Percentiles rank a stretch among this genome's conserved stretches.
Evolutionary conservation across 2,797 vertebrate species (phyloP).

Genomic region (Manis pentadactyla): DNA sequence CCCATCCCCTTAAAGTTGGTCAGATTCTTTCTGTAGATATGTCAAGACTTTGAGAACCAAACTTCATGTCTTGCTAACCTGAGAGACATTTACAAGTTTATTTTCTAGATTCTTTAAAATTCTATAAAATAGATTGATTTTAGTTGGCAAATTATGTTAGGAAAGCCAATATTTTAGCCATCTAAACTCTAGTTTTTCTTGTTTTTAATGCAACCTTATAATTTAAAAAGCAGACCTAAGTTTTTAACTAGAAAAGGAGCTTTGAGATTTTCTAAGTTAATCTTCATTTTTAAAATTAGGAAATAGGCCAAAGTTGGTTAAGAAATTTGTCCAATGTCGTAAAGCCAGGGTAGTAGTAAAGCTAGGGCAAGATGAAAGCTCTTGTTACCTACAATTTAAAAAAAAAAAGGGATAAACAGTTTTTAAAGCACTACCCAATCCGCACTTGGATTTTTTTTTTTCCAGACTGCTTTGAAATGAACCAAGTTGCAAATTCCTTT

Average conservation of each 20-base stretch:
- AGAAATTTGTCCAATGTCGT: slow-evolving; percentile 37
- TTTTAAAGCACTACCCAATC: slow-evolving; percentile 70
- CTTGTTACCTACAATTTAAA: slow-evolving; percentile 49
- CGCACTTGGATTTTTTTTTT: slow-evolving; percentile 74
- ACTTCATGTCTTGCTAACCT: background rate
- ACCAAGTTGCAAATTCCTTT: slow-evolving; percentile 81
- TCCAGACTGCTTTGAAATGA: slow-evolving; percentile 84
- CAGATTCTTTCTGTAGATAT: background rate
- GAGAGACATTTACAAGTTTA: slow-evolving; percentile 36
- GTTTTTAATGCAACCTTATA: background rate
- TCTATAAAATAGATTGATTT: background rate
- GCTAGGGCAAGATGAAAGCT: slow-evolving; percentile 12
- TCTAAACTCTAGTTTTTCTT: slow-evolving; percentile 23
- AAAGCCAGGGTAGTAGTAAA: slow-evolving; percentile 42
- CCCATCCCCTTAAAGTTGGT: background rate
- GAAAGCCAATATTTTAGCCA: background rate
- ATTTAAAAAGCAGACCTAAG: background rate
- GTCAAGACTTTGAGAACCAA: background rate
- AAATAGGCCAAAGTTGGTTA: background rate
- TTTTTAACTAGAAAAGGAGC: background rate
- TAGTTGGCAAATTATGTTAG: slow-evolving; percentile 8
- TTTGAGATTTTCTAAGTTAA: slow-evolving; percentile 56
- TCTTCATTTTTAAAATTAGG: slow-evolving; percentile 42
- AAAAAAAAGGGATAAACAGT: slow-evolving; percentile 41
- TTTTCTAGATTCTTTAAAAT: background rate